Evolutionary conservation across 2,888 invertebrate genomes (phyloP).

Genomic region (Mactromeris polynyma): DNA sequence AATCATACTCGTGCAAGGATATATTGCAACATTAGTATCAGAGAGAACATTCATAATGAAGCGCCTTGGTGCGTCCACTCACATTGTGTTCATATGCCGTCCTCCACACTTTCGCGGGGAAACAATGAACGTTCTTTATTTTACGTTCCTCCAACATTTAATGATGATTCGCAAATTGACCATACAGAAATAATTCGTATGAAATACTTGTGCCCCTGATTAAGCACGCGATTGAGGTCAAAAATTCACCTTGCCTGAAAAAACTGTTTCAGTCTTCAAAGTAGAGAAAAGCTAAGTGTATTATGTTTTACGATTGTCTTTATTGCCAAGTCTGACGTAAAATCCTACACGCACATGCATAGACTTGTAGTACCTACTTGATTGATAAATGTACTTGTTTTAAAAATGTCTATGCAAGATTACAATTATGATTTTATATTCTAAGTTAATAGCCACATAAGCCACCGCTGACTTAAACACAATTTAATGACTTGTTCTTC

Average conservation of each 20-base stretch:
- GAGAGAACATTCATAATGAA: neutral
- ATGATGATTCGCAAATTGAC: constrained; percentile 13
- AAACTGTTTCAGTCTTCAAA: neutral
- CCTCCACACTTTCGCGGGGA: neutral
- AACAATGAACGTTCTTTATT: neutral
- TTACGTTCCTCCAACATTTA: neutral
- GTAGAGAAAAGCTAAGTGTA: neutral
- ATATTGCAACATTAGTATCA: neutral
- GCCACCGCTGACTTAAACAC: neutral
- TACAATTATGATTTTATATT: neutral
- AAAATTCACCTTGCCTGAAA: constrained; percentile 11
- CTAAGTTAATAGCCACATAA: neutral
- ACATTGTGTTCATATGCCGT: neutral
- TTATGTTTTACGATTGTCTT: neutral
- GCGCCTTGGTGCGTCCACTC: neutral
- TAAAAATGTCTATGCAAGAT: too few relatives aligned
- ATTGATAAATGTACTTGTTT: too few relatives aligned
- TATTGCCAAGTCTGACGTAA: constrained; percentile 1
- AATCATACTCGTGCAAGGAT: neutral
- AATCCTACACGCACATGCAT: neutral
- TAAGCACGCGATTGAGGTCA: constrained; percentile 7
- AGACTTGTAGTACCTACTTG: neutral
- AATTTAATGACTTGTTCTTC: neutral
- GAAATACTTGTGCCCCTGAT: neutral
- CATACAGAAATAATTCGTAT: neutral